phyloP scores from a whole-genome alignment of 2,113 vertebrate genomes.

The Polypterus senegalus region DNA sequence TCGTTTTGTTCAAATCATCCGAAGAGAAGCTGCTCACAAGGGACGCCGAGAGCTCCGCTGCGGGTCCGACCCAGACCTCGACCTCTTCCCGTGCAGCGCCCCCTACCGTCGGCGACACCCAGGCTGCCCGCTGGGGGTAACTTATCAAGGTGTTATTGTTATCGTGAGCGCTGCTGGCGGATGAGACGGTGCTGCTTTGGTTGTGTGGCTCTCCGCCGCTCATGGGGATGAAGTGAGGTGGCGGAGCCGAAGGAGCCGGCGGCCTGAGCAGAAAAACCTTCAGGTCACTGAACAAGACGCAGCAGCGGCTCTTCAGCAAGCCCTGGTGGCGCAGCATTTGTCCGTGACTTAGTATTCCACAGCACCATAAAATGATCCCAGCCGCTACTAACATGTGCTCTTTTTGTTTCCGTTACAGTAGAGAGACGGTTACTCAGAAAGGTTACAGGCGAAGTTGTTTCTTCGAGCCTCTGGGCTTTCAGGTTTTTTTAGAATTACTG shows the following conservation, averaged over 20 bases:
- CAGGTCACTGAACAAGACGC: slow-evolving; percentile 91
- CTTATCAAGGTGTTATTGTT: slow-evolving; percentile 64
- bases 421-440: too few relatives aligned
- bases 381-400: slow-evolving; percentile 43
- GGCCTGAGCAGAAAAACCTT: slow-evolving; percentile 85
- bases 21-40: slow-evolving; percentile 75
- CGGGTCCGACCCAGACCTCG: slow-evolving; percentile 59
- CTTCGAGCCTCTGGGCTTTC: too few relatives aligned
- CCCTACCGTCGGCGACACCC: slow-evolving; percentile 40
- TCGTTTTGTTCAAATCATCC: slow-evolving; percentile 80
- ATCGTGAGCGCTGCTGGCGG: slow-evolving; percentile 39
- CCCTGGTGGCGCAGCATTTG: slow-evolving; percentile 78
- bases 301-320: slow-evolving; percentile 93
- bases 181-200: slow-evolving; percentile 37
- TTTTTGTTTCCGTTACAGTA: slow-evolving; percentile 15
- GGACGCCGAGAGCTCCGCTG: slow-evolving; percentile 55
- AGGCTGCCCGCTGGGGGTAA: slow-evolving; percentile 43
- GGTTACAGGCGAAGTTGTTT: too few relatives aligned
- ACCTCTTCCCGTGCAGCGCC: slow-evolving; percentile 39
- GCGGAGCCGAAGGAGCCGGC: slow-evolving; percentile 57
- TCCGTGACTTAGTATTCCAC: slow-evolving; percentile 51
- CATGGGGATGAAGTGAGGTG: slow-evolving; percentile 62
- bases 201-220: slow-evolving; percentile 48
- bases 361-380: slow-evolving; percentile 50
- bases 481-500: too few relatives aligned